Conservation (phyloP, 2,888 invertebrate genomes). For the Thelaira solivaga region DNA sequence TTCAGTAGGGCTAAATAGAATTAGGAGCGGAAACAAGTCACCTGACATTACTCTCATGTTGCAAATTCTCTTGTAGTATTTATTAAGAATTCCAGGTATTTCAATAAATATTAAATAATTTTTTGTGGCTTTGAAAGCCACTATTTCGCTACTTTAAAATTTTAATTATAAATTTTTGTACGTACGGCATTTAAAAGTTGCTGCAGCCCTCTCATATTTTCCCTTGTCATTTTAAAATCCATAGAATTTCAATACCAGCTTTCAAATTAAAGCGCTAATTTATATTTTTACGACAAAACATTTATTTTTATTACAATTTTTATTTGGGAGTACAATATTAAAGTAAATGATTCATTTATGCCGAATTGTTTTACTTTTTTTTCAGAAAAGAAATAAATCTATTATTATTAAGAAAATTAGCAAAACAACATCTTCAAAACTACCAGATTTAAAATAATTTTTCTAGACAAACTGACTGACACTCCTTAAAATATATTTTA, state of each 20-base stretch:
- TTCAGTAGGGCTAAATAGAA: no score
- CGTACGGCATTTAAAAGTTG: not conserved
- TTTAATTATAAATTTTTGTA: no score
- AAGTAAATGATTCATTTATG: constrained; percentile 5
- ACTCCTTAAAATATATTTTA: constrained; percentile 28
- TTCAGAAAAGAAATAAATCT: constrained; percentile 13
- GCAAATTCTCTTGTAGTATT: no score
- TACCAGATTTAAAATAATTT: not conserved
- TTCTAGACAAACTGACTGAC: not conserved
- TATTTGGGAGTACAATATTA: constrained; percentile 12
- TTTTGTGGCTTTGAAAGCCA: no score
- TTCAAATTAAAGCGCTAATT: constrained; percentile 8
- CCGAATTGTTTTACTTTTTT: no score
- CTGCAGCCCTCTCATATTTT: not conserved
- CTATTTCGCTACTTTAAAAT: no score
- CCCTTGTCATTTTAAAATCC: not conserved
- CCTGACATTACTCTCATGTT: no score
- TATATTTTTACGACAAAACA: not conserved
- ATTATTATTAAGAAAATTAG: not conserved
- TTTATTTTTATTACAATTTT: not conserved
- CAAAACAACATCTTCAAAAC: constrained; percentile 7
- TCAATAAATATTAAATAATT: no score
- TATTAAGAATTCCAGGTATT: no score
- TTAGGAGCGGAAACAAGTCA: no score
- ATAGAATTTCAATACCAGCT: not conserved